These are phyloP conservation scores for Pollenia labialis DNA, from an alignment of 2,888 invertebrate species.

Conservation along the genomic window DNA sequence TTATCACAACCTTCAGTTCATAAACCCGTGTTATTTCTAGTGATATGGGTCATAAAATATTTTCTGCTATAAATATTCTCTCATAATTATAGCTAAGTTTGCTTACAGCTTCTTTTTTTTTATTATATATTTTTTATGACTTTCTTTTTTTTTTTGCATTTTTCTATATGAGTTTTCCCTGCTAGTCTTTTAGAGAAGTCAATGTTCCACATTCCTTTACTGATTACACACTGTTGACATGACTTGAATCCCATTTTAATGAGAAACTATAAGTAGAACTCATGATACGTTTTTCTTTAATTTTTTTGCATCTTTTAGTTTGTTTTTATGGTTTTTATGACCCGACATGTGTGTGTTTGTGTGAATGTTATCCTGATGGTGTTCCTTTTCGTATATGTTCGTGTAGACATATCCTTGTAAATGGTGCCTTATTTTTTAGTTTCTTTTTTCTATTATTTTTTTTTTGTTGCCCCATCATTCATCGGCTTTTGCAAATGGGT, in stretches of 20 bases:
- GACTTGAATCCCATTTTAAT: constrained; percentile 71
- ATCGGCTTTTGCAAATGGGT: constrained; percentile 58
- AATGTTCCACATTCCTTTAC: constrained; percentile 64
- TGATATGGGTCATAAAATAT: constrained; percentile 45
- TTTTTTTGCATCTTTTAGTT: background rate
- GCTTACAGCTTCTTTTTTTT: background rate
- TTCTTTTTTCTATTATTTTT: constrained; percentile 5
- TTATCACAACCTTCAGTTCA: constrained; percentile 51
- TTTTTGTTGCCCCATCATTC: constrained; percentile 11
- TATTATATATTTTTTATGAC: background rate
- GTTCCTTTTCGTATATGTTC: constrained; percentile 12
- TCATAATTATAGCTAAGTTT: constrained; percentile 31
- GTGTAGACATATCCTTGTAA: constrained; percentile 21
- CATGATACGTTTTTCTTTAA: constrained; percentile 18
- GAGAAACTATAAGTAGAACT: constrained; percentile 68
- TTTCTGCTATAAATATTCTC: constrained; percentile 2
- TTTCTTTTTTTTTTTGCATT: constrained; percentile 24
- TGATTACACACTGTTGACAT: constrained; percentile 70
- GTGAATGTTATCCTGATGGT: background rate
- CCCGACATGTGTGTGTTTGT: constrained; percentile 29
- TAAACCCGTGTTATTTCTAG: background rate
- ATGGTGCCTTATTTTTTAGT: constrained; percentile 19
- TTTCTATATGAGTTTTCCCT: constrained; percentile 18
- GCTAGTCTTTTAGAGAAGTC: constrained; percentile 58
- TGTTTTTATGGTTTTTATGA: constrained; percentile 46